phyloP scores from a whole-genome alignment of 2,888 invertebrate species.

The Scelioninae gen. 1 region DNA sequence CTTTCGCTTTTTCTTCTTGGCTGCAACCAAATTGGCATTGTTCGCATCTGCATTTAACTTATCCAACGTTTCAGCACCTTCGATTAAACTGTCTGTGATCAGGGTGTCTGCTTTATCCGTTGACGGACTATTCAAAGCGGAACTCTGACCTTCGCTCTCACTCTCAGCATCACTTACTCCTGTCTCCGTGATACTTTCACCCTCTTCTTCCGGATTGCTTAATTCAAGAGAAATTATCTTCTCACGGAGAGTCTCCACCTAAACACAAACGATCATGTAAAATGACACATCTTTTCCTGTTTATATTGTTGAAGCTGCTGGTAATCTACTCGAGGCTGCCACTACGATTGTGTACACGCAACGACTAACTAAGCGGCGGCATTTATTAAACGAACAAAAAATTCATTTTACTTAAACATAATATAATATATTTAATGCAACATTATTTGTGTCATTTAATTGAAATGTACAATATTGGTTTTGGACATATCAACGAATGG shows the following conservation, averaged over 20 bases:
- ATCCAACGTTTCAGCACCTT: slow-evolving; percentile 85
- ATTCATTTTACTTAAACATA: no score
- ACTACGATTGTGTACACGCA: no score
- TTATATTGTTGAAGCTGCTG: no score
- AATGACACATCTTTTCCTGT: no score
- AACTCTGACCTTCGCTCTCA: slow-evolving; percentile 83
- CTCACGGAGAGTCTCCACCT: slow-evolving; percentile 96
- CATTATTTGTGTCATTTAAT: no score
- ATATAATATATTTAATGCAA: no score
- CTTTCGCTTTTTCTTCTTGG: slow-evolving; percentile 85
- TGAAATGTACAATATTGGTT: no score
- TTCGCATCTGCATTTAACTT: slow-evolving; percentile 82
- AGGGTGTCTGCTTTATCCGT: slow-evolving; percentile 85
- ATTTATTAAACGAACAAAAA: no score
- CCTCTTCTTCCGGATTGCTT: slow-evolving; percentile 88
- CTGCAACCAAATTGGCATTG: slow-evolving; percentile 71
- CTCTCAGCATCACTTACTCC: slow-evolving; percentile 81
- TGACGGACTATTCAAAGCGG: slow-evolving; percentile 80
- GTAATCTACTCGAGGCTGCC: no score
- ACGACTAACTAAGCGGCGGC: no score
- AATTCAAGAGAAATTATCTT: slow-evolving; percentile 95
- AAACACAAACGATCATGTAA: slow-evolving; percentile 56
- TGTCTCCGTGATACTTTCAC: slow-evolving; percentile 81
- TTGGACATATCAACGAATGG: no score
- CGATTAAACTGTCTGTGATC: slow-evolving; percentile 86